These are phyloP conservation scores for Nemurella pictetii DNA, from an alignment of 2,888 invertebrate species.

Conservation along the genomic window DNA sequence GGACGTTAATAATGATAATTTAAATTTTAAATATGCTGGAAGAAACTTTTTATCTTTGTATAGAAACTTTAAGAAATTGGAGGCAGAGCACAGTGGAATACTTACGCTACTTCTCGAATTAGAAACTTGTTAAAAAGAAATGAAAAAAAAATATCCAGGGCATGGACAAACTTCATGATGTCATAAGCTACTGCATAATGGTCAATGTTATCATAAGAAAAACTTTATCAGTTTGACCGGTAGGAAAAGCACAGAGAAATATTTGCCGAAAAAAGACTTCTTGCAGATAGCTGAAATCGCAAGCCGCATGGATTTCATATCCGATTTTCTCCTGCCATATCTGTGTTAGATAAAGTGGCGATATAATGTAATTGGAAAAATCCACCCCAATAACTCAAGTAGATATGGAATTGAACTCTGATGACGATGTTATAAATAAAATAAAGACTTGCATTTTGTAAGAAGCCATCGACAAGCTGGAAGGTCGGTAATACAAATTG, in stretches of 20 bases:
- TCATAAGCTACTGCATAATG: neutral
- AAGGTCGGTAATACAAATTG: no score
- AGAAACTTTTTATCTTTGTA: no score
- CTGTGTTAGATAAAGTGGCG: neutral
- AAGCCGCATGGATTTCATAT: neutral
- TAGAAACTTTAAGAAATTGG: no score
- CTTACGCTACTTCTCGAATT: no score
- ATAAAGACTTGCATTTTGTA: neutral
- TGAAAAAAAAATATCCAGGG: neutral
- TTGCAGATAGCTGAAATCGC: neutral
- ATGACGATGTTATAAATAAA: neutral
- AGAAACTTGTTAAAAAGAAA: neutral
- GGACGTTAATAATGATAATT: no score
- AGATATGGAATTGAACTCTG: neutral
- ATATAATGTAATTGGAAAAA: conserved; percentile 13
- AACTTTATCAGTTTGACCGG: neutral
- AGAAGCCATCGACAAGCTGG: neutral
- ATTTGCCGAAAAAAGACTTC: neutral
- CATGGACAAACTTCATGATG: neutral
- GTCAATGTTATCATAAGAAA: neutral
- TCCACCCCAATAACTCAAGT: neutral
- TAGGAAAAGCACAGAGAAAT: neutral
- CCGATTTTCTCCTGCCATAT: neutral
- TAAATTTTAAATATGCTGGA: no score
- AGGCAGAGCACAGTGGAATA: no score